Conservation (phyloP, 23 tunicate species). For the Ascidia mentula region DNA sequence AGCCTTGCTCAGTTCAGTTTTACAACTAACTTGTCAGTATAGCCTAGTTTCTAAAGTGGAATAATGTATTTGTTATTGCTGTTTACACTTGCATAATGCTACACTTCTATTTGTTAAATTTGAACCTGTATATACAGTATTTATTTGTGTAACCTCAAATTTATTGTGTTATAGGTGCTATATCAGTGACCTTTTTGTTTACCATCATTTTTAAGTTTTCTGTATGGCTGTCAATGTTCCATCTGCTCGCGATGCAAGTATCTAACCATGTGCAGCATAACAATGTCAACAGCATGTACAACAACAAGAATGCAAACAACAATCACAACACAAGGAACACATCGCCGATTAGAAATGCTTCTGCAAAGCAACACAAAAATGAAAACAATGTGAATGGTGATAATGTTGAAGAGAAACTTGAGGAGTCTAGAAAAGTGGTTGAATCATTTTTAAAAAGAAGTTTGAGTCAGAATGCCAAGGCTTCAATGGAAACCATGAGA, state of each 20-base stretch:
- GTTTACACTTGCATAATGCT: too few species aligned
- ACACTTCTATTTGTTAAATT: too few species aligned
- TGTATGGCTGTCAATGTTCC: too few species aligned
- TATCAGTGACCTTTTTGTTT: background rate
- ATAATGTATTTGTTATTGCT: too few species aligned
- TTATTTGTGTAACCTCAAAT: too few species aligned
- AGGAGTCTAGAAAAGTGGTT: slow-evolving; percentile 52
- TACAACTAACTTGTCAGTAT: too few species aligned
- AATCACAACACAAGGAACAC: slow-evolving; percentile 12
- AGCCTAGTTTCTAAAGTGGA: too few species aligned
- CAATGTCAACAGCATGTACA: background rate
- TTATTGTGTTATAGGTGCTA: background rate
- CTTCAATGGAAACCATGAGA: slow-evolving; percentile 14
- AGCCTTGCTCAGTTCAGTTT: too few species aligned
- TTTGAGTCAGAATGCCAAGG: slow-evolving; percentile 54
- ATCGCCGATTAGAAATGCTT: background rate
- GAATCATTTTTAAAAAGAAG: slow-evolving; percentile 38
- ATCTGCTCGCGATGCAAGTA: background rate
- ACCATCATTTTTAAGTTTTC: background rate
- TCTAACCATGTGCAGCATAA: background rate
- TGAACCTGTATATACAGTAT: too few species aligned
- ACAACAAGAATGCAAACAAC: slow-evolving; percentile 20
- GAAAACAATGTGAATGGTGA: background rate
- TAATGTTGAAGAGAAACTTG: background rate
- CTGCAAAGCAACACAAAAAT: background rate